Percentiles rank a stretch among this genome's conserved stretches.
phyloP scores from a whole-genome alignment of 2,888 invertebrate genomes.

The Mechanitis mazaeus region DNA sequence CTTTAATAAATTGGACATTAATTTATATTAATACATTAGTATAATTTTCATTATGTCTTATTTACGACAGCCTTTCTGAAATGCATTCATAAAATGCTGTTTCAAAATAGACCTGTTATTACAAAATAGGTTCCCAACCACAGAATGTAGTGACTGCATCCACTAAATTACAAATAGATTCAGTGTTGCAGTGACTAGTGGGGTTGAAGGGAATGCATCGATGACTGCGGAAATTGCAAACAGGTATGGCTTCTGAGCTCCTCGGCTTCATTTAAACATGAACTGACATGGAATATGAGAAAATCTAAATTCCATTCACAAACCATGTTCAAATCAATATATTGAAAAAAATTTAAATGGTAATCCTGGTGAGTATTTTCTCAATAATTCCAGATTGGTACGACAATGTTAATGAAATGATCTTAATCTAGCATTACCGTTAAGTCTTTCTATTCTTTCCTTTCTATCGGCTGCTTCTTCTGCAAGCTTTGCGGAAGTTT shows the following conservation, averaged over 20 bases:
- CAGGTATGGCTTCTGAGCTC: constrained; percentile 11
- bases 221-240: constrained; percentile 12
- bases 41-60: too few species aligned
- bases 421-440: constrained; percentile 75
- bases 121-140: too few species aligned
- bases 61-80: too few species aligned
- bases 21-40: too few species aligned
- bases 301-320: neutral
- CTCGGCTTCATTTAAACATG: constrained; percentile 5
- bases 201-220: neutral
- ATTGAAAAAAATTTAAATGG: too few species aligned
- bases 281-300: neutral
- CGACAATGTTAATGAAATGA: neutral
- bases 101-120: too few species aligned
- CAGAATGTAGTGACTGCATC: too few species aligned
- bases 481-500: constrained; percentile 88
- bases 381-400: neutral
- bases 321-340: neutral
- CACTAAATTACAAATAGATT: neutral
- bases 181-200: neutral
- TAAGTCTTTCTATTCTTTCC: constrained; percentile 90
- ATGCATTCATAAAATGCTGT: too few species aligned
- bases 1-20: too few species aligned
- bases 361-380: too few species aligned
- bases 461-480: constrained; percentile 91